phyloP scores from a whole-genome alignment of 2,888 invertebrate genomes.

The Caenorhabditis zanzibari region DNA sequence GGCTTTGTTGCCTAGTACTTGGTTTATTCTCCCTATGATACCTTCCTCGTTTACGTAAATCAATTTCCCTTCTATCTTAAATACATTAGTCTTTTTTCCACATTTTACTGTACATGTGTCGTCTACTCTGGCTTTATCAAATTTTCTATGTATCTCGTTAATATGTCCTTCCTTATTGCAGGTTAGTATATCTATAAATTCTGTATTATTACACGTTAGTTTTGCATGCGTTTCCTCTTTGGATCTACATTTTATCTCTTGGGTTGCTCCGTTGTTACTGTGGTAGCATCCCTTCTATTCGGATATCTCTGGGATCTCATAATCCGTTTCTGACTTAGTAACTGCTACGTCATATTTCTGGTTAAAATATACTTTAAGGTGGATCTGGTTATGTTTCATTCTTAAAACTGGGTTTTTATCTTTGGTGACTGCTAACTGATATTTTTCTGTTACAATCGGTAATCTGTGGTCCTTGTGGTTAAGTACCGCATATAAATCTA shows the following conservation, averaged over 20 bases:
- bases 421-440: constrained; percentile 10
- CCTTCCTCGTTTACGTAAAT: neutral
- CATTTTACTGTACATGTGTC: constrained; percentile 1
- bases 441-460: constrained; percentile 14
- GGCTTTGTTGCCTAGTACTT: neutral
- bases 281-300: constrained; percentile 13
- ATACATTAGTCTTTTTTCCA: constrained; percentile 1
- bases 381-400: constrained; percentile 12
- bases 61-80: constrained; percentile 3
- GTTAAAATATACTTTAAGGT: constrained; percentile 7
- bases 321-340: constrained; percentile 12
- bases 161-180: neutral
- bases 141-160: constrained; percentile 8
- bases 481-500: constrained; percentile 5
- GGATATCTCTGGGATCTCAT: constrained; percentile 4
- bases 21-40: neutral
- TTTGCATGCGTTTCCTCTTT: constrained; percentile 7
- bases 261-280: constrained; percentile 1
- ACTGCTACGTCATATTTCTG: constrained; percentile 10
- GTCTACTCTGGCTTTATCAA: neutral
- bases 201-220: constrained; percentile 4
- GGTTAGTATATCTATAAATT: neutral
- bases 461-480: constrained; percentile 9
- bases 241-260: constrained; percentile 5
- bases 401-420: constrained; percentile 19